phyloP scores from a whole-genome alignment of 2,797 vertebrate species.

The Clarias laeviceps region DNA sequence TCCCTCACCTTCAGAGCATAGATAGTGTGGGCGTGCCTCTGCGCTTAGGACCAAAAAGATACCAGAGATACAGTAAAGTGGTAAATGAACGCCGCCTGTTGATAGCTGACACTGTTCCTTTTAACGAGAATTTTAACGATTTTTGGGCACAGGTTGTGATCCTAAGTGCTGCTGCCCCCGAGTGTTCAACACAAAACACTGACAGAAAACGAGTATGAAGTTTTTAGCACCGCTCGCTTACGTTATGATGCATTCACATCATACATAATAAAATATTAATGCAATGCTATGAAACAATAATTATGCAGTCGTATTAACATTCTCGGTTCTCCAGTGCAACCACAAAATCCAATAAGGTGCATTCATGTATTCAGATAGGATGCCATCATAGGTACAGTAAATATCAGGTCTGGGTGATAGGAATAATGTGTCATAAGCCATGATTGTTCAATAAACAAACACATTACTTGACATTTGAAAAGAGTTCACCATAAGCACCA shows the following conservation, averaged over 20 bases:
- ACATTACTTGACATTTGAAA: neutral
- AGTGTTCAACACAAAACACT: conserved; percentile 63
- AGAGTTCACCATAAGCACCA: neutral
- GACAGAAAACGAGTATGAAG: neutral
- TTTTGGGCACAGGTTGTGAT: conserved; percentile 11
- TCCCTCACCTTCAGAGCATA: conserved; percentile 35
- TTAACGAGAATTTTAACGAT: neutral
- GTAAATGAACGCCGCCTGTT: conserved; percentile 57
- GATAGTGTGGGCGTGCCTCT: conserved; percentile 69
- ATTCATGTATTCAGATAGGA: neutral
- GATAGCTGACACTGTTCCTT: conserved; percentile 40
- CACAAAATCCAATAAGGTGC: neutral
- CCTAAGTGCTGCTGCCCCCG: conserved; percentile 73
- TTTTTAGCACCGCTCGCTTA: too few species aligned
- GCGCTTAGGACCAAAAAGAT: conserved; percentile 41
- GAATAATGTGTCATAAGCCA: neutral
- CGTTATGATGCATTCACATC: neutral
- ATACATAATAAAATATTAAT: neutral
- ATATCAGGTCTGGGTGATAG: neutral
- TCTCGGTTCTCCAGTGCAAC: neutral
- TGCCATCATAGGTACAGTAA: neutral
- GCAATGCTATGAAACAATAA: too few species aligned
- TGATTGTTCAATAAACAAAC: neutral
- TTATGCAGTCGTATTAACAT: neutral
- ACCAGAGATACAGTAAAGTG: conserved; percentile 13